A percentile compares a stretch with the other conserved stretches of the same genome.
These are phyloP conservation scores for Liopterus haemorrhoidalis DNA, from an alignment of 2,888 invertebrate species.

Conservation along the genomic window DNA sequence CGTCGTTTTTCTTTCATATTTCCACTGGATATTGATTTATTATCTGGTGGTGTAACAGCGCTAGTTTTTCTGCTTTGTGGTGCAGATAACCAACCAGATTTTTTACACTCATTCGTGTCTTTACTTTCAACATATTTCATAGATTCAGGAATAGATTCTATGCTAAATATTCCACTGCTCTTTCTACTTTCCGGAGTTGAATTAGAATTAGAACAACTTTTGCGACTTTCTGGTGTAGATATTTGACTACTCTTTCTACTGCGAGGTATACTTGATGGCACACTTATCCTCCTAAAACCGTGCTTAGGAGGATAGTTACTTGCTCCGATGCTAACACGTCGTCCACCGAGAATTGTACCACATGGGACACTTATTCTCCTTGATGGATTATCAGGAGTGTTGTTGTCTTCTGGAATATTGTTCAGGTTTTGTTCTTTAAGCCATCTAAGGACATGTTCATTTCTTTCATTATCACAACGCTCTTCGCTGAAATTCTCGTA, in stretches of 20 bases:
- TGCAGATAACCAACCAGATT: slow-evolving; percentile 15
- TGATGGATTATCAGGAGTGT: slow-evolving; percentile 1
- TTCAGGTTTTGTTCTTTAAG: slow-evolving; percentile 42
- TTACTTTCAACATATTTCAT: slow-evolving; percentile 13
- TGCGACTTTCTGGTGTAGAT: no score
- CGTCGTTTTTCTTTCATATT: slow-evolving; percentile 20
- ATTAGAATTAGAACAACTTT: no score
- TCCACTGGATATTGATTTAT: slow-evolving; percentile 11
- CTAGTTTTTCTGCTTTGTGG: slow-evolving; percentile 21
- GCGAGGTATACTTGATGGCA: slow-evolving; percentile 16
- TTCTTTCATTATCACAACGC: slow-evolving; percentile 41
- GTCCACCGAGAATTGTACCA: slow-evolving; percentile 19
- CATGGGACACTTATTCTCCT: slow-evolving; percentile 19
- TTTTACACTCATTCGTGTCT: slow-evolving; percentile 8
- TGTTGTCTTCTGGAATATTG: slow-evolving; percentile 4
- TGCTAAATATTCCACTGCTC: slow-evolving; percentile 35
- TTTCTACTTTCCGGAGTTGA: slow-evolving; percentile 38
- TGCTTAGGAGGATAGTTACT: slow-evolving; percentile 14
- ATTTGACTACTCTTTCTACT: slow-evolving; percentile 19
- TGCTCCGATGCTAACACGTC: slow-evolving; percentile 20
- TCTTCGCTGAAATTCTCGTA: slow-evolving; percentile 43
- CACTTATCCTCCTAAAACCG: slow-evolving; percentile 15
- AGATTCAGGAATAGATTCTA: slow-evolving; percentile 30
- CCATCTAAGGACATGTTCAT: slow-evolving; percentile 45
- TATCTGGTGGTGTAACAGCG: slow-evolving; percentile 21